Conservation (phyloP, 2,113 vertebrate genomes). For the Gopherus evgoodei region DNA sequence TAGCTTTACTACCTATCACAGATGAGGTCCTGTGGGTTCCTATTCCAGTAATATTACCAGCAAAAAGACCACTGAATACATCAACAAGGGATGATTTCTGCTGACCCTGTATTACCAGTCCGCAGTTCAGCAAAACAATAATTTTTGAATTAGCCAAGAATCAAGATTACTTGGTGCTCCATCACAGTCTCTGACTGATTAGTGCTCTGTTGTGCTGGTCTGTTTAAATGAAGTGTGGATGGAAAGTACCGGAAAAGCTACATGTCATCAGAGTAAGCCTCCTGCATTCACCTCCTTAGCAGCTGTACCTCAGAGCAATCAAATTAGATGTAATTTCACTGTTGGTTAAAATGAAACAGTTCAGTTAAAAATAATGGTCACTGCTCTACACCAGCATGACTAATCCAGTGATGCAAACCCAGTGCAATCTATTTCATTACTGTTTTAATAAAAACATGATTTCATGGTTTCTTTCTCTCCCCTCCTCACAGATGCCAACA, state of each 20-base stretch:
- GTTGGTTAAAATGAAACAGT: neutral
- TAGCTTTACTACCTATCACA: neutral
- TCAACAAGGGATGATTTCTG: neutral
- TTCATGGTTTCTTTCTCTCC: neutral
- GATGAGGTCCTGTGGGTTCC: neutral
- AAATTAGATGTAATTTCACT: neutral
- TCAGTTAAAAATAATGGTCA: constrained; percentile 16
- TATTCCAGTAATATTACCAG: neutral
- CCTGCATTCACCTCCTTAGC: neutral
- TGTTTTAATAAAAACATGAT: constrained; percentile 40
- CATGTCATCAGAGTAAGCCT: neutral
- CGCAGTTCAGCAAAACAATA: neutral
- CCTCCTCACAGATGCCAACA: constrained; percentile 21
- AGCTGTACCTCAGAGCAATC: constrained; percentile 18
- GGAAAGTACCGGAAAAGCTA: neutral
- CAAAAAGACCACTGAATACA: neutral
- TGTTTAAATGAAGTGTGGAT: neutral
- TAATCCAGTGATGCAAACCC: neutral
- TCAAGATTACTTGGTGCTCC: neutral
- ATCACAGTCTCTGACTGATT: neutral
- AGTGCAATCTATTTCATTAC: constrained; percentile 46
- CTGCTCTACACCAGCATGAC: neutral
- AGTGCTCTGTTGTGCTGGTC: neutral
- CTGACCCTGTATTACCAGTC: neutral
- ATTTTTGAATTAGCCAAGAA: neutral